These are phyloP conservation scores for Caiman crocodilus DNA, from an alignment of 2,797 vertebrate genomes.

Conservation along the genomic window DNA sequence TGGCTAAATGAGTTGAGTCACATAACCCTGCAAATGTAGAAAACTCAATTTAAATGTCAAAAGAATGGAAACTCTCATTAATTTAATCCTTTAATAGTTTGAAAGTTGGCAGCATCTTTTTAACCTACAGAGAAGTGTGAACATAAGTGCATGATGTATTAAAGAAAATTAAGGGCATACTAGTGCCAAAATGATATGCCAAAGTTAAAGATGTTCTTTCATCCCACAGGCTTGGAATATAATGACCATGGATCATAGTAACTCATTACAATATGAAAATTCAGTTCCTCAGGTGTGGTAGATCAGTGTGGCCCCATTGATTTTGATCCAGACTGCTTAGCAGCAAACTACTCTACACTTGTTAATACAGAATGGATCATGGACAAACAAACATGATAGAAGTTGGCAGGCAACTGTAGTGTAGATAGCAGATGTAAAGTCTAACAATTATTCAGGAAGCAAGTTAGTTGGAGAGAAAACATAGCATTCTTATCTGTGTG, in stretches of 20 bases:
- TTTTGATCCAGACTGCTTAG: neutral
- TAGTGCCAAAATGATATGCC: neutral
- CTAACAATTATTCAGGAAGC: neutral
- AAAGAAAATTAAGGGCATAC: neutral
- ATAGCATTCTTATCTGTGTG: neutral
- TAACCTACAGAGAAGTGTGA: neutral
- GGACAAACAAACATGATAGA: conserved; percentile 47
- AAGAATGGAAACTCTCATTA: neutral
- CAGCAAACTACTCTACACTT: conserved; percentile 40
- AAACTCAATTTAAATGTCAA: neutral
- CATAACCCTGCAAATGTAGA: neutral
- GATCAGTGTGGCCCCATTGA: neutral
- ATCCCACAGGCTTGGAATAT: neutral
- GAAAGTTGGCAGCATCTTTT: neutral
- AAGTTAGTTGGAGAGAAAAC: neutral
- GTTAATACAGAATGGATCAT: neutral
- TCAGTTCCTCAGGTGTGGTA: neutral
- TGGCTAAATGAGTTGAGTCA: neutral
- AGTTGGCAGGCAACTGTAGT: neutral
- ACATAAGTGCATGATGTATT: neutral
- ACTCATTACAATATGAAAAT: conserved; percentile 26
- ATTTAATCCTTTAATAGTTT: neutral
- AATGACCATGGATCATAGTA: conserved; percentile 18
- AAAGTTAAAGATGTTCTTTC: conserved; percentile 19
- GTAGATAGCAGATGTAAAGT: conserved; percentile 10